Evolutionary conservation across 2,888 invertebrate genomes (phyloP).

Genomic region (Ecdyonurus torrentis): DNA sequence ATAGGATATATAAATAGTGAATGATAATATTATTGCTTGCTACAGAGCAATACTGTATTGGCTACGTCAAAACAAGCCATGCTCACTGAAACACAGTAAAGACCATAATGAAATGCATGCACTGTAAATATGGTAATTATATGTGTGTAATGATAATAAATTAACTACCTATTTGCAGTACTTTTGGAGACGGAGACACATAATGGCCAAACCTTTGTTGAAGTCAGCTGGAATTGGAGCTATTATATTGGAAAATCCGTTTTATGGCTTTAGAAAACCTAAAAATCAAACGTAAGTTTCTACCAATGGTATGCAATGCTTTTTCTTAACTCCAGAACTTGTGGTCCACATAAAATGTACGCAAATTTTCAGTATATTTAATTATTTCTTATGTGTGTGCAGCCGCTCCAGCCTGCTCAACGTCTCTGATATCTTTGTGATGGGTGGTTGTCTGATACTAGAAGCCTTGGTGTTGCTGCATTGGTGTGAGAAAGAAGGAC

Average conservation of each 20-base stretch:
- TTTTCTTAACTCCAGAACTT: not conserved
- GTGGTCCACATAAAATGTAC: no score
- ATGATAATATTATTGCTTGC: no score
- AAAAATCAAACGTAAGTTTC: conserved; percentile 58
- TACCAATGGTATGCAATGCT: not conserved
- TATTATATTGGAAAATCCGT: conserved; percentile 92
- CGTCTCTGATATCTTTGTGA: conserved; percentile 95
- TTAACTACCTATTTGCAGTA: conserved; percentile 36
- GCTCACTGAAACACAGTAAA: not conserved
- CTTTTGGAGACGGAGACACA: conserved; percentile 75
- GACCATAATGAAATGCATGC: not conserved
- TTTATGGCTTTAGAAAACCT: conserved; percentile 80
- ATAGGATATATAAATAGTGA: no score
- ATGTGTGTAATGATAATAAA: no score
- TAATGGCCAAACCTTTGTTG: conserved; percentile 81
- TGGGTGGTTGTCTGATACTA: conserved; percentile 92
- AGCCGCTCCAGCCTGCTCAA: conserved; percentile 84
- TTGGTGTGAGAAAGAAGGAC: conserved; percentile 84
- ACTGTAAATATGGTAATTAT: no score
- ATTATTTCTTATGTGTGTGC: no score
- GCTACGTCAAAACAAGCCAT: no score
- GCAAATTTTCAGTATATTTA: no score
- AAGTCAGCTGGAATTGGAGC: conserved; percentile 83
- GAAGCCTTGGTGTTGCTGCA: conserved; percentile 83
- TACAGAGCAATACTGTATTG: no score